Evolutionary conservation across 2,113 vertebrate genomes (phyloP), one percentile per base, ranked within the genome.

Genomic region (Cyprinus carpio): DNA sequence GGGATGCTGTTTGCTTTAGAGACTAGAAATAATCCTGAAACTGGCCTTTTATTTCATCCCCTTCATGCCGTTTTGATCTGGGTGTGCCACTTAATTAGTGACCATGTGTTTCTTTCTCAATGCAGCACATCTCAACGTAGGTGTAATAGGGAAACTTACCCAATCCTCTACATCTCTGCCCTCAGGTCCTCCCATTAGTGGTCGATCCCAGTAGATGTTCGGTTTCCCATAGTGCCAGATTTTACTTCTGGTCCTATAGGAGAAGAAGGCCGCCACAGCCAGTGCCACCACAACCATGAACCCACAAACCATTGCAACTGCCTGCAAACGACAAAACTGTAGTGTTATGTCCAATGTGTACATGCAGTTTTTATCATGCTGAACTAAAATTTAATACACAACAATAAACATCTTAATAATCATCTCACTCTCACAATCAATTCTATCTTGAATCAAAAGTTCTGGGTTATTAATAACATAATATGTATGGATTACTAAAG

Each of bases 91-190:
- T 40, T 75, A 75, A 46, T 75, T 75, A 75, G 23, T 75, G 71
- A 25, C 71, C 40, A 20, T 78, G 13, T 54, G 25, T 37, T 56
- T 8, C 12, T 46, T 31, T 40, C 16, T 58, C 31, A 25, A 69
- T 71, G 65, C 46, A 69, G 20, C 27, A 49, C 13, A 27, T 56
- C 81, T 40, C 54, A 77, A 10, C 2, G 18, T 76, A 76, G 16
- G 20, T n/a, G 6, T 18, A 82, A n/a, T 43, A 8, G n/a, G 10
- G 7, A 65, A n/a, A 81, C 96, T 96, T 91, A 97, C 96, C 96
- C 96, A 97, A 43, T 98, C 96, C 90, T 97, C 96, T 23, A 97
- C 96, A 3, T 98, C 94, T 84, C 96, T 94, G 7, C 97, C 97
- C 77, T 96, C 96, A 0, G 93, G 90, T 20, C 86, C 92, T 11